These are phyloP conservation scores for Nowickia ferox DNA, from an alignment of 2,888 invertebrate species.

Conservation along the genomic window DNA sequence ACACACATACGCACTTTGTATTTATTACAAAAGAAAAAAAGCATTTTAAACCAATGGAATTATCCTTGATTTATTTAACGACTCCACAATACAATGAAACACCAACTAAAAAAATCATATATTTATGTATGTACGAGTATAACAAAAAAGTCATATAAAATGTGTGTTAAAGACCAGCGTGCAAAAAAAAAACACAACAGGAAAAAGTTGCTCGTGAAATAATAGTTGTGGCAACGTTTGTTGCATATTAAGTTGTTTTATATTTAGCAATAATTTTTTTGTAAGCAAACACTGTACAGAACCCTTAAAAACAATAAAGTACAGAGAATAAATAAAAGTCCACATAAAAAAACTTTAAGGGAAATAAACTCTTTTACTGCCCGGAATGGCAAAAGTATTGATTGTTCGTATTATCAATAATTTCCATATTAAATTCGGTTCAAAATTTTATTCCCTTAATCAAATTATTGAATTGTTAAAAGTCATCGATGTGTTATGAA, in stretches of 20 bases:
- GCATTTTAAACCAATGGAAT: slow-evolving; percentile 69
- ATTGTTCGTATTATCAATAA: slow-evolving; percentile 57
- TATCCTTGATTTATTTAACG: slow-evolving; percentile 72
- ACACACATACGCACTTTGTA: slow-evolving; percentile 35
- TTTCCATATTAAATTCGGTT: slow-evolving; percentile 45
- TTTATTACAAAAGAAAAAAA: slow-evolving; percentile 36
- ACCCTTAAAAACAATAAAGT: slow-evolving; percentile 45
- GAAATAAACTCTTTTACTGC: slow-evolving; percentile 1
- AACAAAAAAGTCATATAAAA: slow-evolving; percentile 1
- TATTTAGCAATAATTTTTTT: slow-evolving; percentile 57
- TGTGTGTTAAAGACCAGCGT: slow-evolving; percentile 17
- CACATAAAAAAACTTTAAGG: slow-evolving; percentile 10
- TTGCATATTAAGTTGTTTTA: slow-evolving; percentile 60
- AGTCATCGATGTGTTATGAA: slow-evolving; percentile 57
- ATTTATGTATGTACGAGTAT: too few relatives aligned
- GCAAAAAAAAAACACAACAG: neutral
- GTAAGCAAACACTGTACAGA: neutral
- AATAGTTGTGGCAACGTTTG: slow-evolving; percentile 62
- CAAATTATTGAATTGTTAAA: slow-evolving; percentile 58
- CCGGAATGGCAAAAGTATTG: neutral
- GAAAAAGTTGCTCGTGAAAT: slow-evolving; percentile 23
- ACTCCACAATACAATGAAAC: slow-evolving; percentile 47
- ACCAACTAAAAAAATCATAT: slow-evolving; percentile 10
- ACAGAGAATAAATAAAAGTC: slow-evolving; percentile 12
- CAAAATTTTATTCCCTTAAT: slow-evolving; percentile 45